A percentile compares a stretch with the other conserved stretches of the same genome.
Evolutionary conservation across 1,140 invertebrate genomes (phyloP).

Genomic region (Pseudomyrmex flavicornis): DNA sequence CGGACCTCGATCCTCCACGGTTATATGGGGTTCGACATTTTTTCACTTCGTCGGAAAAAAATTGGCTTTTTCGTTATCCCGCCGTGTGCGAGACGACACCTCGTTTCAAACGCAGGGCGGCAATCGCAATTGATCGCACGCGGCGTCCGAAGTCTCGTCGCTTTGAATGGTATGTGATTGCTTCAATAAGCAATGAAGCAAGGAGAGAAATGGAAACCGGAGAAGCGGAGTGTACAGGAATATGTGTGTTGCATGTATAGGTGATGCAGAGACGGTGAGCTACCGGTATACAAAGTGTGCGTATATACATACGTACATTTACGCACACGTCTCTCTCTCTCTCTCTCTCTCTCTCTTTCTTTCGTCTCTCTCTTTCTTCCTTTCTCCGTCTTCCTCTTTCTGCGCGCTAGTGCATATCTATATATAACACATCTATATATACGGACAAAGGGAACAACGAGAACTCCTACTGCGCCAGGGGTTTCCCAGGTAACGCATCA

Average conservation of each 20-base stretch:
- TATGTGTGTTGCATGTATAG: constrained; percentile 4
- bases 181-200: constrained; percentile 72
- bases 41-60: constrained; percentile 52
- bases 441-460: constrained; percentile 20
- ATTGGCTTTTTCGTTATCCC: constrained; percentile 39
- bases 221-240: not conserved
- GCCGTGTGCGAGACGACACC: constrained; percentile 36
- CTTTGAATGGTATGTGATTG: constrained; percentile 79
- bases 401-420: not conserved
- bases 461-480: constrained; percentile 53
- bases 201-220: constrained; percentile 28
- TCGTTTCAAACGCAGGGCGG: not conserved
- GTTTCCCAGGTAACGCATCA: constrained; percentile 81
- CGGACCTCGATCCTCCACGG: too few relatives aligned
- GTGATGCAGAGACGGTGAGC: constrained; percentile 2
- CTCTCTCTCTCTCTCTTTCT: constrained; percentile 6
- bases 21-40: constrained; percentile 7
- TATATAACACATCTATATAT: constrained; percentile 26
- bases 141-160: constrained; percentile 67
- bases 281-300: not conserved
- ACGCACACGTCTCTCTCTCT: constrained; percentile 4
- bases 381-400: constrained; percentile 9
- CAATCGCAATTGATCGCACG: constrained; percentile 75
- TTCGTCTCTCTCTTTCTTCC: constrained; percentile 1
- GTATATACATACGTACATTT: constrained; percentile 22